Conservation (phyloP, 2,113 vertebrate genomes). For the Ptyas mucosa region DNA sequence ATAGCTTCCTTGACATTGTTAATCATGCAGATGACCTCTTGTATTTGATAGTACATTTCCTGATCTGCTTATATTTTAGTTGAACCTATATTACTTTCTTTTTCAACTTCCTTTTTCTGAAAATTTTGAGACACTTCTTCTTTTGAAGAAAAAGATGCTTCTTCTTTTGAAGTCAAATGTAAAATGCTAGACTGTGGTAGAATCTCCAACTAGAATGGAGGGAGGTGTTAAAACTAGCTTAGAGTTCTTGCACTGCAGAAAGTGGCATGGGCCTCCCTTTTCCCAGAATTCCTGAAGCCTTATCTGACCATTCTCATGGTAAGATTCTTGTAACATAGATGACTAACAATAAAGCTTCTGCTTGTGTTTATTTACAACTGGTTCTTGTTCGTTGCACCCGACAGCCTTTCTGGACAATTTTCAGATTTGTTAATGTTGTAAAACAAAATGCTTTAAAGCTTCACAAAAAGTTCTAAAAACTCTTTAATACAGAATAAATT, state of each 20-base stretch:
- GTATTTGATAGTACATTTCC: background rate
- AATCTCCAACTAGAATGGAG: background rate
- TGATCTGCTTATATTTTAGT: background rate
- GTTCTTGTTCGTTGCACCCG: background rate
- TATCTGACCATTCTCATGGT: background rate
- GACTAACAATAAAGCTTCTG: background rate
- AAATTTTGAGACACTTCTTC: background rate
- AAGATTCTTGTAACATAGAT: background rate
- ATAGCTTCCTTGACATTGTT: background rate
- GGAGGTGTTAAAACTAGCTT: background rate
- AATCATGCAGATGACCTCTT: background rate
- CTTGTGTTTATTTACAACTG: background rate
- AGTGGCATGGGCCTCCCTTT: background rate
- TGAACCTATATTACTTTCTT: background rate
- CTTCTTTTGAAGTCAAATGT: background rate
- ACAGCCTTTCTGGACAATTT: background rate
- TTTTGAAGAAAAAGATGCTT: background rate
- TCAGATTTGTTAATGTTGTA: background rate
- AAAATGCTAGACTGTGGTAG: background rate
- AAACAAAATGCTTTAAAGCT: background rate
- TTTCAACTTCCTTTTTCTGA: background rate
- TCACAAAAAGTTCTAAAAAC: background rate
- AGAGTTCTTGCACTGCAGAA: background rate
- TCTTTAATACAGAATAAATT: background rate
- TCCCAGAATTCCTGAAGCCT: background rate